Evolutionary conservation across 2,797 vertebrate genomes (phyloP).

Genomic region (Monodelphis domestica): DNA sequence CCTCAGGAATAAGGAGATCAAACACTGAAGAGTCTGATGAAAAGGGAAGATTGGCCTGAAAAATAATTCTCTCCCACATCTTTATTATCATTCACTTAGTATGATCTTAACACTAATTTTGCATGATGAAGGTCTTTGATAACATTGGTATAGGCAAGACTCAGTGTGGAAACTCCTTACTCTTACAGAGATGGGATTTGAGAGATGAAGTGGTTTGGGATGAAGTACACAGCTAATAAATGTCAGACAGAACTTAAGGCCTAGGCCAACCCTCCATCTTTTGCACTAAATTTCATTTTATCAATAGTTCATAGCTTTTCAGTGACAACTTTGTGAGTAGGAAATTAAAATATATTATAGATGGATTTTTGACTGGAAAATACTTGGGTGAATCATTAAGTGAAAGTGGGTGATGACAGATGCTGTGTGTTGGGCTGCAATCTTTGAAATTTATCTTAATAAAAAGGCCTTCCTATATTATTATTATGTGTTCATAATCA

Average conservation of each 20-base stretch:
- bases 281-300: background rate
- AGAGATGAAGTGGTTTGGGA: background rate
- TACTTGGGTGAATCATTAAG: background rate
- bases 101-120: background rate
- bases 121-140: background rate
- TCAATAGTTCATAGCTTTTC: background rate
- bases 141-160: background rate
- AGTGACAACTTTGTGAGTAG: background rate
- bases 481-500: no score
- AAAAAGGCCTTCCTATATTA: background rate
- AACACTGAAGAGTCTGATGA: slow-evolving; percentile 41
- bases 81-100: background rate
- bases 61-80: background rate
- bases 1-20: slow-evolving; percentile 61
- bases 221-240: background rate
- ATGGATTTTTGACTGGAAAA: background rate
- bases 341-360: background rate
- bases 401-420: background rate
- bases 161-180: background rate
- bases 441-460: background rate
- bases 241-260: background rate
- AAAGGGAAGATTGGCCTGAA: background rate
- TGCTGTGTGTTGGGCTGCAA: background rate
- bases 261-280: background rate
- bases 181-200: background rate